Base-by-base conservation (phyloP, 2,113 vertebrate genomes). In the Spermophilus dauricus region DNA sequence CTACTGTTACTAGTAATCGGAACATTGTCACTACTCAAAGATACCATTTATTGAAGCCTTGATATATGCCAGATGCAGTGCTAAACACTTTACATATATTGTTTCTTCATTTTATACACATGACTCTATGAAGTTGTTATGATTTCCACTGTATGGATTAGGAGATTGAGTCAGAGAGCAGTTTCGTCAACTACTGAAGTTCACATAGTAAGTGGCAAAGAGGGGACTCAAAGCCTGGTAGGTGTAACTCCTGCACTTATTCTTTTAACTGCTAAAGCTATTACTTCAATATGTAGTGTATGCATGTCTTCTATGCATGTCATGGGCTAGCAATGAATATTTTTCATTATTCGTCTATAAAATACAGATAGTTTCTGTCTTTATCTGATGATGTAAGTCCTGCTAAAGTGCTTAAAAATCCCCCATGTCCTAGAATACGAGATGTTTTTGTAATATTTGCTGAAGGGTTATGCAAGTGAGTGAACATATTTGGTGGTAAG, bases 281-380 rank as follows among this genome's bases (percentile, higher is more conserved):
- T 63, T 56, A 24, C 30, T 94, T 92, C 28, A 30, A 76, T 94
- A 83, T 82, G 32, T 45, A 17, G 28, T 75, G 48, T 37, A 56
- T 80, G n/a, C 77, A 45, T 39, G 34, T 80, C 39, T 89, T 32
- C 13, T 89, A 11, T 48, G 22, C n/a, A 61, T 53, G 39, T 13
- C 70, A n/a, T 42, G 91, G 69, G 24, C 39, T 78, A 2, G 69
- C 56, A 82, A 63, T 87, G 90, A 89, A 61, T 56, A 84, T 76
- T 86, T 96, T 95, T 73, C 34, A 96, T 93, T 95, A 91, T 86
- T 89, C 83, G 4, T 34, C n/a, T 96, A 7, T 53, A 80, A 90
- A 92, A 87, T 94, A 32, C 5, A 76, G 45, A 58, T 67, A 89
- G 56, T 9, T 37, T 94, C 30, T 73, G 48, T 26, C 24, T 67